These are phyloP conservation scores for Hemithea aestivaria DNA, from an alignment of 2,888 invertebrate genomes.

Conservation along the genomic window DNA sequence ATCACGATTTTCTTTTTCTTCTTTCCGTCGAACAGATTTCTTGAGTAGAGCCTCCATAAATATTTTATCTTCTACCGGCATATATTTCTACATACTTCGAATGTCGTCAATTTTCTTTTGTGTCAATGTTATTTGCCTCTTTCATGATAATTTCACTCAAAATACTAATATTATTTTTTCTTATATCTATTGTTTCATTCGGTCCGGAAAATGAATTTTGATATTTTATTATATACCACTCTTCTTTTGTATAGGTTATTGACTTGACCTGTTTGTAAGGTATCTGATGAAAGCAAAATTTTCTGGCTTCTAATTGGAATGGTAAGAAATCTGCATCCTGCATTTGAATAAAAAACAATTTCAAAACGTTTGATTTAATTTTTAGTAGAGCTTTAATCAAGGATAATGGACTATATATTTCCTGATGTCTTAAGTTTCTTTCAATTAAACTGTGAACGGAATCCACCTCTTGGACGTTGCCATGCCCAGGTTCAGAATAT, in stretches of 20 bases:
- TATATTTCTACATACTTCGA: constrained; percentile 14
- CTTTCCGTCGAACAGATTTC: constrained; percentile 6
- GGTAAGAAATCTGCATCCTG: constrained; percentile 8
- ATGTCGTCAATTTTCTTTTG: constrained; percentile 16
- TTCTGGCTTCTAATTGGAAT: constrained; percentile 8
- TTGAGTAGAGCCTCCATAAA: constrained; percentile 7
- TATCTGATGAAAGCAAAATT: constrained; percentile 11
- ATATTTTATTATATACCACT: constrained; percentile 14
- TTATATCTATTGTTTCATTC: constrained; percentile 9
- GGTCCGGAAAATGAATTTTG: constrained; percentile 9
- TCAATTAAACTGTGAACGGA: constrained; percentile 27
- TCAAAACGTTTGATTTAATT: constrained; percentile 11
- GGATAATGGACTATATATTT: constrained; percentile 12
- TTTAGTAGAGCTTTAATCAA: constrained; percentile 9
- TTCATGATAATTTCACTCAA: constrained; percentile 12
- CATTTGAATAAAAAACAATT: constrained; percentile 9
- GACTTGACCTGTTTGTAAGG: constrained; percentile 9
- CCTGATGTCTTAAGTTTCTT: constrained; percentile 17
- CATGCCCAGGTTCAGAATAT: constrained; percentile 27
- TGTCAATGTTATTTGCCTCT: constrained; percentile 9
- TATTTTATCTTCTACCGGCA: constrained; percentile 8
- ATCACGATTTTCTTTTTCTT: constrained; percentile 8
- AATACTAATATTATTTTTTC: constrained; percentile 9
- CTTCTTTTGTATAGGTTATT: constrained; percentile 11
- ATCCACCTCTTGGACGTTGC: constrained; percentile 30